A percentile compares a stretch with the other conserved stretches of the same genome.
phyloP scores from a whole-genome alignment of 2,888 invertebrate species.

The Phasia obesa region DNA sequence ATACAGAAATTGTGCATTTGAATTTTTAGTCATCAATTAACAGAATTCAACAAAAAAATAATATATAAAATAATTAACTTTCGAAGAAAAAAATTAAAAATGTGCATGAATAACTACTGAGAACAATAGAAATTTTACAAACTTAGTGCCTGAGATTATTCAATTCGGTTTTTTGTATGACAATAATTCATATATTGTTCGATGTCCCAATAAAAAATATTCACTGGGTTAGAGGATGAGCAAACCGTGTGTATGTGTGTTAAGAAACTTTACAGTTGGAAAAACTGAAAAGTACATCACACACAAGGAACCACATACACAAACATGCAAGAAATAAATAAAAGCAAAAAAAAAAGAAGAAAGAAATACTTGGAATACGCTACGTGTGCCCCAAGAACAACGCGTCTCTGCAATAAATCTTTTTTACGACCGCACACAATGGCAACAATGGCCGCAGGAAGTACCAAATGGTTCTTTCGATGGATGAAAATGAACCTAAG shows the following conservation, averaged over 20 bases:
- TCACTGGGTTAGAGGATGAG: neutral
- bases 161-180: no score
- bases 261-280: constrained; percentile 44
- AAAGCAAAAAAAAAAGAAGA: constrained; percentile 20
- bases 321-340: constrained; percentile 29
- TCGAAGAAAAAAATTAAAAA: no score
- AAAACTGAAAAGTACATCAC: constrained; percentile 47
- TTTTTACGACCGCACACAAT: constrained; percentile 82
- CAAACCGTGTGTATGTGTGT: neutral
- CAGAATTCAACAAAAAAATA: no score
- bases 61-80: no score
- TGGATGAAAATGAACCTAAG: constrained; percentile 80
- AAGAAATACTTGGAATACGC: constrained; percentile 61
- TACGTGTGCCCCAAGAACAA: constrained; percentile 80
- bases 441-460: constrained; percentile 79
- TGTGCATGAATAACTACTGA: no score
- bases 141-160: no score
- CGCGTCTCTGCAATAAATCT: constrained; percentile 82
- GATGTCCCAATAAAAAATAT: neutral
- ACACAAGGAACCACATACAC: constrained; percentile 3
- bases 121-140: no score
- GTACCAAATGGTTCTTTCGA: constrained; percentile 65
- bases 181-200: neutral
- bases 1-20: no score
- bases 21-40: no score